Evolutionary conservation across 2,797 vertebrate species (phyloP).

Genomic region (Galagoides demidoff): DNA sequence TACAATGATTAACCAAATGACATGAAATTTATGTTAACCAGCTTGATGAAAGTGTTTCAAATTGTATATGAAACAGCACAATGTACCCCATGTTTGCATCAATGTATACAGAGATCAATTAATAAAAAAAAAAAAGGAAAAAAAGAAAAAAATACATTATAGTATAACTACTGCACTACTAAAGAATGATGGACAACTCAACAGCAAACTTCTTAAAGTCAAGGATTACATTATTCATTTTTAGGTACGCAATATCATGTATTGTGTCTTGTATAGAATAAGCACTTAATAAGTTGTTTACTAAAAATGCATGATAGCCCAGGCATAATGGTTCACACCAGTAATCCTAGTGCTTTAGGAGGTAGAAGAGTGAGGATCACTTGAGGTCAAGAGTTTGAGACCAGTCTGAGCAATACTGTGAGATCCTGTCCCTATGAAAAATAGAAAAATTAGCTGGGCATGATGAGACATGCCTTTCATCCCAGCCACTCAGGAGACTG

Average conservation of each 20-base stretch:
- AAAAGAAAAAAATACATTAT: too few relatives aligned
- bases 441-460: neutral
- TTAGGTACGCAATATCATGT: neutral
- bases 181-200: slow-evolving; percentile 43
- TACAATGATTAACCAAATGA: too few relatives aligned
- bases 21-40: too few relatives aligned
- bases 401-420: neutral
- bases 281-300: neutral
- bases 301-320: neutral
- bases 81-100: too few relatives aligned
- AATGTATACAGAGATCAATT: too few relatives aligned
- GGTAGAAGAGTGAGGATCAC: neutral
- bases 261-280: neutral
- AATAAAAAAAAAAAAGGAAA: too few relatives aligned
- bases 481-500: neutral
- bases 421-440: neutral
- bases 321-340: neutral
- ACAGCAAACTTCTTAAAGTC: slow-evolving; percentile 28
- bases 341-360: neutral
- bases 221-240: neutral
- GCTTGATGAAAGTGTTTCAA: too few relatives aligned
- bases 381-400: neutral
- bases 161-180: slow-evolving; percentile 4
- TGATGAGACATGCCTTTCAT: neutral
- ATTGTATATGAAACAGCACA: too few relatives aligned